Percentiles rank a stretch among this genome's conserved stretches.
Conservation (phyloP, 2,888 invertebrate genomes). For the Synanthedon tipuliformis region DNA sequence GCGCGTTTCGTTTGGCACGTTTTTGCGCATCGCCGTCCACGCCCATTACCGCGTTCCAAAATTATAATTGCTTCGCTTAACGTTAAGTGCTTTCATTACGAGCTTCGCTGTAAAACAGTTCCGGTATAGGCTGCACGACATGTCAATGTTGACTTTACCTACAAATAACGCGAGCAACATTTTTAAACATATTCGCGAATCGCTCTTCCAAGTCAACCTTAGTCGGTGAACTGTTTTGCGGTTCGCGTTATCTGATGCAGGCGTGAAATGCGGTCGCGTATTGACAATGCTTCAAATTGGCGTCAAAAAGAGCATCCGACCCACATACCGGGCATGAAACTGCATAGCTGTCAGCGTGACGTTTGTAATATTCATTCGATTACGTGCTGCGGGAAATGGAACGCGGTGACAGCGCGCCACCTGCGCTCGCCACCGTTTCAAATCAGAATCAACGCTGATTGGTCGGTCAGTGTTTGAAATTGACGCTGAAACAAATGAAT, state of each 20-base stretch:
- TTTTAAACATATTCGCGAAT: conserved; percentile 16
- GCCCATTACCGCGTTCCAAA: conserved; percentile 63
- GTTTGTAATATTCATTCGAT: conserved; percentile 68
- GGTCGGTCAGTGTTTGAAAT: conserved; percentile 15
- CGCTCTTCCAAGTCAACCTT: background rate
- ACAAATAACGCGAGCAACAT: conserved; percentile 13
- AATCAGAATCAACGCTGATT: conserved; percentile 24
- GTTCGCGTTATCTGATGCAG: background rate
- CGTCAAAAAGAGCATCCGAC: conserved; percentile 52
- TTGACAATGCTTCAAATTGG: conserved; percentile 40
- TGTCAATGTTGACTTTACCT: conserved; percentile 41
- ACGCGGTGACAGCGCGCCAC: conserved; percentile 53
- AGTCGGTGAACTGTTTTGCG: background rate
- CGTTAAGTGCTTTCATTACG: conserved; percentile 68
- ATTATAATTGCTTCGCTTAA: conserved; percentile 70
- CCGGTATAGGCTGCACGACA: conserved; percentile 34
- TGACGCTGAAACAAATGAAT: conserved; percentile 38
- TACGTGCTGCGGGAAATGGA: conserved; percentile 57
- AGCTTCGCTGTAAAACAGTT: conserved; percentile 42
- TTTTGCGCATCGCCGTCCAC: conserved; percentile 67
- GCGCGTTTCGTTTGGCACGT: conserved; percentile 59
- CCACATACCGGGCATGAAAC: conserved; percentile 45
- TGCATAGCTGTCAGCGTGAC: conserved; percentile 53
- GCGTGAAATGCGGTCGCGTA: conserved; percentile 1
- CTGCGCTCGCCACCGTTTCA: conserved; percentile 29